Evolutionary conservation across 2,888 invertebrate genomes (phyloP).

Genomic region (Lymantria monacha): DNA sequence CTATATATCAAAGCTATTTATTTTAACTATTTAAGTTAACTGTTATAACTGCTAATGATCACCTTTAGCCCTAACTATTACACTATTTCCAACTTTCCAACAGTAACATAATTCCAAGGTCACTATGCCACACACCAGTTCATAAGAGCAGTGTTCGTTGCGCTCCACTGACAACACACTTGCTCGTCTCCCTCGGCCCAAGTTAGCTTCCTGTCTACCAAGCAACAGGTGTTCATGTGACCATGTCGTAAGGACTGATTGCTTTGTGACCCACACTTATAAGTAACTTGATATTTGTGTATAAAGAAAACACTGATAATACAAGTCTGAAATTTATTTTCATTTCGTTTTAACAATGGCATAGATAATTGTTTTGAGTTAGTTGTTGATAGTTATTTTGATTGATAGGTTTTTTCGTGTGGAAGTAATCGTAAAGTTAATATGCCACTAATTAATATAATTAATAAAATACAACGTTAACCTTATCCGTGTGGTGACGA

Average conservation of each 20-base stretch:
- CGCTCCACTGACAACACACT: slow-evolving; percentile 27
- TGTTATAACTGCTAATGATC: not conserved
- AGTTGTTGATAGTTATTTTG: too few species aligned
- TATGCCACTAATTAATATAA: too few species aligned
- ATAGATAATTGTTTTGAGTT: too few species aligned
- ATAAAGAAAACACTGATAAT: not conserved
- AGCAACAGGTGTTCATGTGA: slow-evolving; percentile 4
- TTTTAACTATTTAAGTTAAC: too few species aligned
- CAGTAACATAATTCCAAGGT: slow-evolving; percentile 6
- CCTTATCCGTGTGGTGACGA: too few species aligned
- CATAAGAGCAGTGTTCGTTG: slow-evolving; percentile 17
- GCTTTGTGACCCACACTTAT: slow-evolving; percentile 18
- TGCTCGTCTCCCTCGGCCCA: slow-evolving; percentile 22
- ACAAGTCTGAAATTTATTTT: too few species aligned
- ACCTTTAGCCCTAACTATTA: not conserved
- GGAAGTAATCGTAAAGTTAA: too few species aligned
- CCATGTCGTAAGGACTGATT: slow-evolving; percentile 27
- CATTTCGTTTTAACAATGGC: too few species aligned
- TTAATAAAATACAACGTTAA: too few species aligned
- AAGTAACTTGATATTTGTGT: not conserved
- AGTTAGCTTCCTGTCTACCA: slow-evolving; percentile 7
- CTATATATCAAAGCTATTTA: too few species aligned
- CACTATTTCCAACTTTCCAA: slow-evolving; percentile 1
- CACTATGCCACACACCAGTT: slow-evolving; percentile 6
- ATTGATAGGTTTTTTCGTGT: too few species aligned